phyloP scores from a whole-genome alignment of 2,888 invertebrate species.

The Eueremaeus valkanovi region DNA sequence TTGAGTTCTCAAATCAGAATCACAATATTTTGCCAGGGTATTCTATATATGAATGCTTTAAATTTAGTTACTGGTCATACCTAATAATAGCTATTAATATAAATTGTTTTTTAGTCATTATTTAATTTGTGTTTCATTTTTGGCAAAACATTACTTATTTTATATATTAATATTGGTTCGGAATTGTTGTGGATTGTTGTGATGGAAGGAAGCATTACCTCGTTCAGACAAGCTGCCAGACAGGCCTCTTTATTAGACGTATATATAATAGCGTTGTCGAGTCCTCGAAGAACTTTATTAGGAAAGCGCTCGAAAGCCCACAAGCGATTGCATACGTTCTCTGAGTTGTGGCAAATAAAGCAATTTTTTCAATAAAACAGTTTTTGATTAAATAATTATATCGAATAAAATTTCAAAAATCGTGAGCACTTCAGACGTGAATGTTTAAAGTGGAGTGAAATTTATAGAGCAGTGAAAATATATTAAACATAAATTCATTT shows the following conservation, averaged over 20 bases:
- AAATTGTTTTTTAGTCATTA: no score
- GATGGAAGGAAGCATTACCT: conserved; percentile 59
- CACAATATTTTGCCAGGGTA: no score
- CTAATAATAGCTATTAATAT: no score
- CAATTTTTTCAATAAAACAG: background rate
- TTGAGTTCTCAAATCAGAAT: no score
- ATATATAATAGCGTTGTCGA: conserved; percentile 86
- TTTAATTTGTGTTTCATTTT: no score
- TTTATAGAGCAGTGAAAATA: background rate
- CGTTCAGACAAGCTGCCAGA: conserved; percentile 83
- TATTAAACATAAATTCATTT: background rate
- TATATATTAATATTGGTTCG: no score
- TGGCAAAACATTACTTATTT: no score
- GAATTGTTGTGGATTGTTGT: no score
- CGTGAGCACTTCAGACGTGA: background rate
- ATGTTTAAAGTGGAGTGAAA: background rate
- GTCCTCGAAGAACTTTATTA: conserved; percentile 81
- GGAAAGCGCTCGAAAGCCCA: conserved; percentile 92
- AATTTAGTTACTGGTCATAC: no score
- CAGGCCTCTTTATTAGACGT: conserved; percentile 92
- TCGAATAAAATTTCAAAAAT: background rate
- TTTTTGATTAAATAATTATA: background rate
- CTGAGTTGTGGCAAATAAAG: conserved; percentile 53
- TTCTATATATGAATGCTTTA: no score
- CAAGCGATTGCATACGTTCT: conserved; percentile 82